Base-by-base conservation (phyloP, 1,140 invertebrate genomes). In the Heterodera schachtii region DNA sequence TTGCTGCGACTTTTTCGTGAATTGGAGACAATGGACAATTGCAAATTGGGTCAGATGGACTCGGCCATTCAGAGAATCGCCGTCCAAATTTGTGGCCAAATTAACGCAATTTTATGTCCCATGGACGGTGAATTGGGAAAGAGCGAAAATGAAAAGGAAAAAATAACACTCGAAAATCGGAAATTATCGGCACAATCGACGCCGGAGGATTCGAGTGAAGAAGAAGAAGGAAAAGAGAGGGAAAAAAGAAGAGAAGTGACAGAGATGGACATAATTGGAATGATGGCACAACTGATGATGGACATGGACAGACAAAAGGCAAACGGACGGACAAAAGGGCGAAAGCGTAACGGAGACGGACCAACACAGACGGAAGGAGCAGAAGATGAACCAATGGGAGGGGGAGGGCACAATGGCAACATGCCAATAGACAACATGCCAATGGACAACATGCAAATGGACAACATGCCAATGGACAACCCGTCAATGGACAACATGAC, bases 181-280 rank as follows among this genome's bases (percentile, higher is more conserved):
- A 44, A 76, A n/a, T 67, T 16, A 64, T 66, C 57, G 19, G 75
- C 19, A 69, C 11, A n/a, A 46, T 77, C 75, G 19, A 77, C 75
- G 19, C 75, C 75, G 19, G 75, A 77, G 66, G 75, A 77, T 64
- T 49, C 46, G 43, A 57, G 67, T n/a, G 66, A 66, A 3, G 75
- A 77, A 64, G 31, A 64, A 9, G 75, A 66, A 4, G 75, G 67
- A 21, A 52, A 67, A 31, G 46, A 67, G 66, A 41, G 21, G 43
- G 16, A 49, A 64, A 46, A 19, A n/a, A 41, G 31, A 64, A 77
- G 75, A 69, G 16, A 13, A 19, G 66, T 21, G 57, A 60, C 57
- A 19, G 75, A 44, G 43, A 60, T 67, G 66, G 16, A 66, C 8
- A 3, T 77, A 8, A 5, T 21, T 77, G 19, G 21, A 31, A 66